Evolutionary conservation across 1,140 invertebrate genomes (phyloP).

Genomic region (Elysia chlorotica): DNA sequence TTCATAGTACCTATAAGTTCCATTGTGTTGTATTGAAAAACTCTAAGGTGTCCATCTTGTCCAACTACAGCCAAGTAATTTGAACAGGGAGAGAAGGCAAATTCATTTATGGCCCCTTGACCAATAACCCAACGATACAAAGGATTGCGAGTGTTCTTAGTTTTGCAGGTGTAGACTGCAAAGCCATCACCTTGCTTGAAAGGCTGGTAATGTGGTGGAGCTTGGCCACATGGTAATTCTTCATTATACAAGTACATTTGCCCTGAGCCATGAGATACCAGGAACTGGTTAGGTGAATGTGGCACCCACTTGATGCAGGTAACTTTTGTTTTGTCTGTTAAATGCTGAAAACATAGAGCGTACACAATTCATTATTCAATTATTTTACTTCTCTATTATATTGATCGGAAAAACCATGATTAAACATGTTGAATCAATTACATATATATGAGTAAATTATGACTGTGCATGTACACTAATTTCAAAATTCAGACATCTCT

Average conservation of each 20-base stretch:
- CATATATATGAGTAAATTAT: too few species aligned
- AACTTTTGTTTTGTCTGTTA: slow-evolving; percentile 97
- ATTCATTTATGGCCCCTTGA: slow-evolving; percentile 89
- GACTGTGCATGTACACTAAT: too few species aligned
- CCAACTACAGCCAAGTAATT: slow-evolving; percentile 79
- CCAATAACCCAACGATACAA: slow-evolving; percentile 75
- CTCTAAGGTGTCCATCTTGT: slow-evolving; percentile 94
- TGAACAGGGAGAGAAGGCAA: slow-evolving; percentile 95
- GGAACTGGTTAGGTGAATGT: slow-evolving; percentile 87
- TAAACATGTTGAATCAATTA: too few species aligned
- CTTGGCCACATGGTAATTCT: slow-evolving; percentile 84
- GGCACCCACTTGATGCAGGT: slow-evolving; percentile 99
- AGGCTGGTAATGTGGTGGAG: slow-evolving; percentile 86
- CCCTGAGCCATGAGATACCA: slow-evolving; percentile 94
- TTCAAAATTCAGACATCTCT: too few species aligned
- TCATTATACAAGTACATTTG: slow-evolving; percentile 98
- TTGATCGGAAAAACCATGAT: too few species aligned
- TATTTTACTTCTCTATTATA: too few species aligned
- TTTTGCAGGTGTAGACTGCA: slow-evolving; percentile 93
- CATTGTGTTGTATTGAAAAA: slow-evolving; percentile 98
- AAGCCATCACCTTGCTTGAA: slow-evolving; percentile 96
- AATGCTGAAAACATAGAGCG: slow-evolving; percentile 72
- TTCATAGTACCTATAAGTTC: slow-evolving; percentile 84
- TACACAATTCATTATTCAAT: too few species aligned
- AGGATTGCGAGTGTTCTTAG: slow-evolving; percentile 94